A percentile compares a stretch with the other conserved stretches of the same genome.
Conservation (phyloP, 2,797 vertebrate genomes). For the Gobionotothen gibberifrons region DNA sequence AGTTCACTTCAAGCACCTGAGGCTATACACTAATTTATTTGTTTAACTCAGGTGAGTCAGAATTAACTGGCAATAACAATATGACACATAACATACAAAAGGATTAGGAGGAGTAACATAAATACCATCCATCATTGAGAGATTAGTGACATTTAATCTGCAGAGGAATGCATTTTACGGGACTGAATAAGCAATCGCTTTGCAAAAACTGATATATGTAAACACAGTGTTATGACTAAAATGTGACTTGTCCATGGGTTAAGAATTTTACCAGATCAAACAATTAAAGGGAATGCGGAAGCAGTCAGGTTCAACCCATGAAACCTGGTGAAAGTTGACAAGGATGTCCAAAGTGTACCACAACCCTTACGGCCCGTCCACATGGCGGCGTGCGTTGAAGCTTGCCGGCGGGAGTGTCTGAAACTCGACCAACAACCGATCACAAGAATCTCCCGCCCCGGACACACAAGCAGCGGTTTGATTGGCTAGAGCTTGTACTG, state of each 20-base stretch:
- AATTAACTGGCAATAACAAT: conserved; percentile 16
- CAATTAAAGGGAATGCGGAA: too few species aligned
- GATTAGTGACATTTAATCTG: conserved; percentile 32
- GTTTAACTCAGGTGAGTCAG: conserved; percentile 30
- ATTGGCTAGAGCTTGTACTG: too few species aligned
- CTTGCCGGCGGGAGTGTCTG: too few species aligned
- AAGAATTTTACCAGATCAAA: not conserved
- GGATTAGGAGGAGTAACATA: not conserved
- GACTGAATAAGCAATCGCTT: conserved; percentile 30
- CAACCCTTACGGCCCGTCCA: too few species aligned
- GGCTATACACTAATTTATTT: conserved; percentile 10
- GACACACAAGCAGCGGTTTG: too few species aligned
- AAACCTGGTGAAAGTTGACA: too few species aligned
- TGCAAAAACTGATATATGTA: not conserved
- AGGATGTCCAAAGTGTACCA: not conserved
- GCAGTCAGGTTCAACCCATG: not conserved
- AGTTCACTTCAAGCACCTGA: conserved; percentile 13
- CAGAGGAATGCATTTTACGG: not conserved
- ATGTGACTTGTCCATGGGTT: not conserved
- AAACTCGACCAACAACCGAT: too few species aligned
- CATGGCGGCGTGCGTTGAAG: too few species aligned
- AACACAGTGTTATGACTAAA: not conserved
- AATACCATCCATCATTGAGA: conserved; percentile 19
- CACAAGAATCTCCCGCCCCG: too few species aligned
- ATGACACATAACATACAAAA: not conserved